Conservation (phyloP, 2,888 invertebrate species). For the Hydropsyche betteni region DNA sequence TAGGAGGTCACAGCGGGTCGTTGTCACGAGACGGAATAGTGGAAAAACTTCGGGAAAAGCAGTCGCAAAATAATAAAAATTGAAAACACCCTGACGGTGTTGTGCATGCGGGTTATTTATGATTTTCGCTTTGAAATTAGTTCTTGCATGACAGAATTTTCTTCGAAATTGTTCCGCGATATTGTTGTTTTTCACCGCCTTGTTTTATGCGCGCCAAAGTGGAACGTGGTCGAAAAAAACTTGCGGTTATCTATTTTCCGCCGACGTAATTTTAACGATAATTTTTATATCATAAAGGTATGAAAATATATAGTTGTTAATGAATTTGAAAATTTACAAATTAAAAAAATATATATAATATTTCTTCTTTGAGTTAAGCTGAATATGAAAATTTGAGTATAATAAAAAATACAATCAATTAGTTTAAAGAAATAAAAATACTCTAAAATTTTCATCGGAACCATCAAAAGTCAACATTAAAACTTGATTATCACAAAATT, state of each 20-base stretch:
- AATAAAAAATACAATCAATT: too few relatives aligned
- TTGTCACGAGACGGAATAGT: not conserved
- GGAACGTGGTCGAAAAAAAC: not conserved
- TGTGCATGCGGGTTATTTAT: conserved; percentile 22
- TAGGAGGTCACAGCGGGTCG: not conserved
- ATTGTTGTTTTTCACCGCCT: conserved; percentile 10
- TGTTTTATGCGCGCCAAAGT: conserved; percentile 10
- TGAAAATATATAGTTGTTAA: too few relatives aligned
- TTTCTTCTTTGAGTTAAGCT: too few relatives aligned
- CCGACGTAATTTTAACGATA: not conserved
- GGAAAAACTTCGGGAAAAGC: conserved; percentile 10
- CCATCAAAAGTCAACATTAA: too few relatives aligned
- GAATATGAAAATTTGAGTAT: too few relatives aligned
- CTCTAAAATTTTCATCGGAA: too few relatives aligned
- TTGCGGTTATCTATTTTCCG: not conserved
- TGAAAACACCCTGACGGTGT: conserved; percentile 9
- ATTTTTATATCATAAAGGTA: not conserved
- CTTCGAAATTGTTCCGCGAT: conserved; percentile 9
- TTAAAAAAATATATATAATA: too few relatives aligned
- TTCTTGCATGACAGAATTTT: conserved; percentile 16
- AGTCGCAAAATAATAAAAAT: not conserved
- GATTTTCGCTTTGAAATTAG: conserved; percentile 19
- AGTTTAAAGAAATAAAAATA: too few relatives aligned
- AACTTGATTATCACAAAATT: too few relatives aligned
- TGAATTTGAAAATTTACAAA: too few relatives aligned